Percentiles rank a stretch among this genome's conserved stretches.
Evolutionary conservation across 2,797 vertebrate species (phyloP).

Genomic region (Ispidina picta): DNA sequence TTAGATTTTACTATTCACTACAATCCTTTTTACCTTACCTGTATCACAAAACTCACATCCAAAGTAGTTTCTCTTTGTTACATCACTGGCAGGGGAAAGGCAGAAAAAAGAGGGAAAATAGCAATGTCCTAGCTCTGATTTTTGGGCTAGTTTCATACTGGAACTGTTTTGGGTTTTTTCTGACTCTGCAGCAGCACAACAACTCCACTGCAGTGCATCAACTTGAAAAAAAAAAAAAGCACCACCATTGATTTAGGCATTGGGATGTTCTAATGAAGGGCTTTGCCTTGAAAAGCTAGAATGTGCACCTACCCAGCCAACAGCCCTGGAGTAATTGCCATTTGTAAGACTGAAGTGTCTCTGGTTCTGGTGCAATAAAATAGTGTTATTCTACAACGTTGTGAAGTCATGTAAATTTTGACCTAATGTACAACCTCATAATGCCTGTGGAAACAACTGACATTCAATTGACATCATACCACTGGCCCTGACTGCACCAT

Average conservation of each 20-base stretch:
- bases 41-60: background rate
- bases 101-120: background rate
- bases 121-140: background rate
- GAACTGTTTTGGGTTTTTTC: background rate
- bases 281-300: background rate
- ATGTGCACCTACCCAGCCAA: background rate
- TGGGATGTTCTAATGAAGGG: background rate
- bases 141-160: background rate
- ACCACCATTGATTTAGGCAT: background rate
- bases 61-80: accelerated
- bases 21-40: background rate
- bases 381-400: accelerated
- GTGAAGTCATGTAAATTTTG: background rate
- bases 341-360: background rate
- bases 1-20: background rate
- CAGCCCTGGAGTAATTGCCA: accelerated
- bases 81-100: background rate
- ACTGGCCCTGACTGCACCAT: background rate
- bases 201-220: background rate
- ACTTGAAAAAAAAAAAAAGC: background rate
- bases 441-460: background rate
- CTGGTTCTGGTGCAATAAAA: background rate
- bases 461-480: background rate
- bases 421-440: background rate
- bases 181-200: background rate